Evolutionary conservation across 2,113 vertebrate species (phyloP).

Genomic region (Myxocyprinus asiaticus): DNA sequence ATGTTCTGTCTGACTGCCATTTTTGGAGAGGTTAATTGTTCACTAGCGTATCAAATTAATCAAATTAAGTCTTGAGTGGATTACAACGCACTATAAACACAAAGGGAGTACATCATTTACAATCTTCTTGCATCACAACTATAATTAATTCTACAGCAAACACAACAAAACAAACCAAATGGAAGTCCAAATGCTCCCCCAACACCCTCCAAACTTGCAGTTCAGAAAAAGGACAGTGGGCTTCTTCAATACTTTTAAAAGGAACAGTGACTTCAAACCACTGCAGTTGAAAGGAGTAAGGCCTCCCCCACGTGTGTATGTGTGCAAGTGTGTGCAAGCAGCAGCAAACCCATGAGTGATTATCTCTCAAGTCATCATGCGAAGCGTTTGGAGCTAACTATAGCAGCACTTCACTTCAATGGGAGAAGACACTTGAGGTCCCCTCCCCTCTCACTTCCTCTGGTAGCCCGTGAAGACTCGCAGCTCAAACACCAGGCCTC

Average conservation of each 20-base stretch:
- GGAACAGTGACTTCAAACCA: constrained; percentile 1
- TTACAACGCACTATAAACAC: background rate
- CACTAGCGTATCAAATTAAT: background rate
- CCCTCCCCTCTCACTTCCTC: constrained; percentile 65
- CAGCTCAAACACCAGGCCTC: background rate
- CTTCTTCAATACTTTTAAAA: constrained; percentile 47
- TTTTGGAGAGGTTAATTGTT: background rate
- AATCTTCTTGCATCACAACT: background rate
- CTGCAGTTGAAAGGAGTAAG: too few relatives aligned
- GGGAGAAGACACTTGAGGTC: constrained; percentile 61
- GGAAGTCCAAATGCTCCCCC: too few relatives aligned
- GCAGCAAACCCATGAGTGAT: constrained; percentile 30
- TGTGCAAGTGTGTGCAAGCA: background rate
- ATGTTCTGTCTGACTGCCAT: too few relatives aligned
- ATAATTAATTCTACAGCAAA: constrained; percentile 2
- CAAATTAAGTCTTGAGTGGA: background rate
- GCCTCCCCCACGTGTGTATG: too few relatives aligned
- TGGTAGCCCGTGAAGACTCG: constrained; percentile 51
- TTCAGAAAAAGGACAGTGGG: constrained; percentile 28
- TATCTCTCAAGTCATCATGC: constrained; percentile 57
- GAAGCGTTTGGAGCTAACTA: constrained; percentile 61
- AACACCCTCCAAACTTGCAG: background rate
- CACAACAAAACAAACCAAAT: background rate
- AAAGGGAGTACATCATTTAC: background rate
- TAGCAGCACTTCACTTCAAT: constrained; percentile 69